phyloP scores from a whole-genome alignment of 2,113 vertebrate genomes.

The Numida meleagris region DNA sequence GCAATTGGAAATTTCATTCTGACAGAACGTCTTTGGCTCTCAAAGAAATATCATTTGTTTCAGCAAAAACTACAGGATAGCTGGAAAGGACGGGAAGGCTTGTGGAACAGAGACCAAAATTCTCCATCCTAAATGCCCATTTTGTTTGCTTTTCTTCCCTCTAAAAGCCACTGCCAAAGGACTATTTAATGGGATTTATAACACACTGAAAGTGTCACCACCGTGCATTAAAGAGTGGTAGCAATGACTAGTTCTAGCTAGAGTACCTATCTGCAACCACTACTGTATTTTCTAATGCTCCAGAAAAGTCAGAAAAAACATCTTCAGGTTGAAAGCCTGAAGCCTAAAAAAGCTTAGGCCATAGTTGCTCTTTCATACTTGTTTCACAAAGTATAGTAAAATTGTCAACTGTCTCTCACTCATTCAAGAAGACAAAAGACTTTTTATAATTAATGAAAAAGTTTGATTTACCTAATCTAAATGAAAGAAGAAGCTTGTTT shows the following conservation, averaged over 20 bases:
- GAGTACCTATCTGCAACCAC: neutral
- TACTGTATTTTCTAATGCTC: neutral
- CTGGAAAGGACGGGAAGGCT: neutral
- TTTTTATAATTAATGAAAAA: neutral
- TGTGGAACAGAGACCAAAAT: neutral
- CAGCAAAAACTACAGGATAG: neutral
- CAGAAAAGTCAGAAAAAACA: neutral
- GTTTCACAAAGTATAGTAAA: neutral
- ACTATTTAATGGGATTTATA: conserved; percentile 9
- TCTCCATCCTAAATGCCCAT: neutral
- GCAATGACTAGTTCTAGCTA: neutral
- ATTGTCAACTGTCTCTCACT: neutral
- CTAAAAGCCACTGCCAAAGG: neutral
- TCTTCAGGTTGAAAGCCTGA: neutral
- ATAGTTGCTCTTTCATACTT: neutral
- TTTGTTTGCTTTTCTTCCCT: conserved; percentile 1
- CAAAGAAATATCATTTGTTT: neutral
- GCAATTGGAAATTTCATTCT: neutral
- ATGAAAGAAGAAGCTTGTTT: neutral
- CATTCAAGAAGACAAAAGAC: neutral
- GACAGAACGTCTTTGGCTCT: neutral
- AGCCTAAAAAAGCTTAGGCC: neutral
- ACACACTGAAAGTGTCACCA: neutral
- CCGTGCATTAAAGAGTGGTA: neutral
- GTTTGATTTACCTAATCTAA: neutral